Percentiles rank a stretch among this genome's conserved stretches.
phyloP scores from a whole-genome alignment of 2,888 invertebrate genomes.

The Spatulosminthurus flaviceps region DNA sequence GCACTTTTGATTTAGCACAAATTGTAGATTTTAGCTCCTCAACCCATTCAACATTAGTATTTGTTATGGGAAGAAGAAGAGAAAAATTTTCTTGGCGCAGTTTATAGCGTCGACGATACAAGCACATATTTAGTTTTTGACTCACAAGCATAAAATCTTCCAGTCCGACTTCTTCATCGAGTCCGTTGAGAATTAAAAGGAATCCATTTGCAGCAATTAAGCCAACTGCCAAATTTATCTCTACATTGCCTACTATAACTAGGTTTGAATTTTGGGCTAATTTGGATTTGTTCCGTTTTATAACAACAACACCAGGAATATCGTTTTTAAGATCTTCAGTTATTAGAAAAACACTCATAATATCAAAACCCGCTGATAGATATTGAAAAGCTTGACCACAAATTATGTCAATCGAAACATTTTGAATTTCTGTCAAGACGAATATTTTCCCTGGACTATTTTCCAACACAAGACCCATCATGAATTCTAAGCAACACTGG shows the following conservation, averaged over 20 bases:
- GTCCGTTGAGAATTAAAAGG: too few species aligned
- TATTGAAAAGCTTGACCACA: too few species aligned
- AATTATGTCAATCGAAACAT: too few species aligned
- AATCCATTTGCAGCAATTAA: conserved; percentile 65
- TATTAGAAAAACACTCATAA: not conserved
- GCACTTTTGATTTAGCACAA: not conserved
- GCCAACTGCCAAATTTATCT: too few species aligned
- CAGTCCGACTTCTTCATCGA: too few species aligned
- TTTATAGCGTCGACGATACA: too few species aligned
- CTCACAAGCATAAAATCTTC: too few species aligned
- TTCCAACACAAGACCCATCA: not conserved
- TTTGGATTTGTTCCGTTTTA: not conserved
- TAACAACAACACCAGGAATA: too few species aligned
- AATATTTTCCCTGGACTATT: not conserved
- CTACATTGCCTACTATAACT: too few species aligned
- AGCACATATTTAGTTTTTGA: too few species aligned
- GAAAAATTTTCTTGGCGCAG: not conserved
- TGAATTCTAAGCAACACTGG: not conserved
- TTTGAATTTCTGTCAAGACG: not conserved
- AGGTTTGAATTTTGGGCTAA: not conserved
- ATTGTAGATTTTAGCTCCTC: not conserved
- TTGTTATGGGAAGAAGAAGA: not conserved
- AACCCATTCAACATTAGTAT: not conserved
- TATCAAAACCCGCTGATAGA: conserved; percentile 68
- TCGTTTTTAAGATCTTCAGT: not conserved